These are phyloP conservation scores for Oophaga pumilio DNA, from an alignment of 2,113 vertebrate species.

Conservation along the genomic window DNA sequence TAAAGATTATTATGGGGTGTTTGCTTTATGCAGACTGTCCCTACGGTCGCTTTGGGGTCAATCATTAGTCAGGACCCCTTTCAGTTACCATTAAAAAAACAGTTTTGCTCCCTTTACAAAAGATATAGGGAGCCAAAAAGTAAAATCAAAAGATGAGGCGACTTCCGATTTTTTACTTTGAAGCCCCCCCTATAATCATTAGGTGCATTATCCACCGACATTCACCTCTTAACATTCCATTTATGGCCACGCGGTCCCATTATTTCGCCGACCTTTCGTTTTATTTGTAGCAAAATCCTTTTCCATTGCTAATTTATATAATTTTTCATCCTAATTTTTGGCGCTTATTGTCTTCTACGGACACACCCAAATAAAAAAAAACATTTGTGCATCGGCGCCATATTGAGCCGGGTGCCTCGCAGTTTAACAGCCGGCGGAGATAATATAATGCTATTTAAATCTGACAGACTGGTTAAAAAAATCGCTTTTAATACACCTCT, in stretches of 20 bases:
- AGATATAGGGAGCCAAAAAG: too few species aligned
- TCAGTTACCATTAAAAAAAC: too few species aligned
- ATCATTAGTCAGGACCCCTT: too few species aligned
- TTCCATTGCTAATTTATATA: not conserved
- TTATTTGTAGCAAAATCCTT: not conserved
- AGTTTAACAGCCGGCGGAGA: not conserved
- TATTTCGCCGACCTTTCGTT: not conserved
- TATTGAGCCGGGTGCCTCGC: not conserved
- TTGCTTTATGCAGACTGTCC: too few species aligned
- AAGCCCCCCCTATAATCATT: not conserved
- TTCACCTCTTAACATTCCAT: not conserved
- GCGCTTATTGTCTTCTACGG: not conserved
- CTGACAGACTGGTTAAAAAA: not conserved
- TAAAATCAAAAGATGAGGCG: too few species aligned
- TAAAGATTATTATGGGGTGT: too few species aligned
- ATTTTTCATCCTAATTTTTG: not conserved
- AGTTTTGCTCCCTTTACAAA: too few species aligned
- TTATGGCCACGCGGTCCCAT: not conserved
- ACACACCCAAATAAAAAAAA: constrained; percentile 23
- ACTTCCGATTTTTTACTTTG: not conserved
- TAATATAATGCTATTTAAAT: not conserved
- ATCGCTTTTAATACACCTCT: constrained; percentile 19
- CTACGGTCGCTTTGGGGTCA: too few species aligned
- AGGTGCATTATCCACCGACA: too few species aligned
- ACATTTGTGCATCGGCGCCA: not conserved